A percentile compares a stretch with the other conserved stretches of the same genome.
Evolutionary conservation across 2,888 invertebrate species (phyloP).

Genomic region (Hirtodrosophila duncani): DNA sequence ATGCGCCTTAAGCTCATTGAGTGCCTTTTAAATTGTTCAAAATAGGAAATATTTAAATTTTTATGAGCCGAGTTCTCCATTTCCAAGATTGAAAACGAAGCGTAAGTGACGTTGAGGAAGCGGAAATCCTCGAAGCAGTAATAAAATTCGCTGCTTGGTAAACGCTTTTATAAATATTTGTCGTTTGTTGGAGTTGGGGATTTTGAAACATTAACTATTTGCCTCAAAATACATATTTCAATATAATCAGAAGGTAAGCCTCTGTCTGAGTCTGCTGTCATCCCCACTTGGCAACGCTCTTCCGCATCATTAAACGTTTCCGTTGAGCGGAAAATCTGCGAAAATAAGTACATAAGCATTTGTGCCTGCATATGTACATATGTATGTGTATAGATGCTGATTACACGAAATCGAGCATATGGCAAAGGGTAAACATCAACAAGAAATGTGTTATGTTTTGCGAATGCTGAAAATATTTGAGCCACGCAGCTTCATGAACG

Average conservation of each 20-base stretch:
- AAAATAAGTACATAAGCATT: no score
- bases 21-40: slow-evolving; percentile 64
- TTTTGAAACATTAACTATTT: slow-evolving; percentile 66
- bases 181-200: no score
- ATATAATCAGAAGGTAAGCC: slow-evolving; percentile 13
- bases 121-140: slow-evolving; percentile 24
- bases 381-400: slow-evolving; percentile 37
- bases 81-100: slow-evolving; percentile 61
- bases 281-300: slow-evolving; percentile 53
- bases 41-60: slow-evolving; percentile 68
- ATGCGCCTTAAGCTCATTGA: slow-evolving; percentile 41
- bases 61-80: slow-evolving; percentile 57
- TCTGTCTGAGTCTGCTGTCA: slow-evolving; percentile 23
- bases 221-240: no score
- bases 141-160: slow-evolving; percentile 36
- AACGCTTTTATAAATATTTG: slow-evolving; percentile 58
- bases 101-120: slow-evolving; percentile 1
- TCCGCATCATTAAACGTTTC: slow-evolving; percentile 70
- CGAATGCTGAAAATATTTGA: no score
- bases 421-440: slow-evolving; percentile 48
- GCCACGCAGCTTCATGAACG: no score
- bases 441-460: no score
- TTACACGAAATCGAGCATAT: slow-evolving; percentile 27
- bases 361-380: no score
- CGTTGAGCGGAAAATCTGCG: slow-evolving; percentile 56